Evolutionary conservation across 2,888 invertebrate genomes (phyloP).

Genomic region (Trissoscelio sp.): DNA sequence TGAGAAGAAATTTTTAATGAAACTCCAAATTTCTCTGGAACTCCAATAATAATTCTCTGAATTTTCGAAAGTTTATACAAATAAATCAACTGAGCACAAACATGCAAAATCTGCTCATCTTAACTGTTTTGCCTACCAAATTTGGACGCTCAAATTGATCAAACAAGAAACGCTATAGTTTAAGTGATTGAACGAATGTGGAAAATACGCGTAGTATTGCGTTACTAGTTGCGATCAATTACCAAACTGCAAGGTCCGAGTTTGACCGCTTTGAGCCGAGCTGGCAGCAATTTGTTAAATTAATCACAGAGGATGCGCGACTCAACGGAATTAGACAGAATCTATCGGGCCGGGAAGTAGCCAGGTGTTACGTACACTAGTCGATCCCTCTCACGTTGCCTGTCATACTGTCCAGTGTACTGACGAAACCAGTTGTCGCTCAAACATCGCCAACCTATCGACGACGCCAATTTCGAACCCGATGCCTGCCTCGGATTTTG

Average conservation of each 20-base stretch:
- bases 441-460: conserved; percentile 44
- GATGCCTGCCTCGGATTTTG: conserved; percentile 21
- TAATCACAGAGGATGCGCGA: conserved; percentile 76
- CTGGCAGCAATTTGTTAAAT: conserved; percentile 75
- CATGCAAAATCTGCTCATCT: neutral
- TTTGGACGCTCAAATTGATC: conserved; percentile 1
- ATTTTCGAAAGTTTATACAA: conserved; percentile 18
- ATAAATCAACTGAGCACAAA: neutral
- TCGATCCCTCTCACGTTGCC: conserved; percentile 27
- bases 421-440: conserved; percentile 56
- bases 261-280: conserved; percentile 68
- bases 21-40: too few species aligned
- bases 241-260: conserved; percentile 72
- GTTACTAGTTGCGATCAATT: conserved; percentile 72
- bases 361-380: conserved; percentile 62
- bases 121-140: conserved; percentile 24
- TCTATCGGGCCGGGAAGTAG: conserved; percentile 62
- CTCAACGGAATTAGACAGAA: conserved; percentile 68
- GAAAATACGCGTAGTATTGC: conserved; percentile 20
- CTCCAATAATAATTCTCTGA: too few species aligned
- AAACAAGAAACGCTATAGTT: conserved; percentile 6
- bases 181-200: conserved; percentile 36
- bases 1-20: too few species aligned
- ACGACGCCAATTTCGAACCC: conserved; percentile 37
- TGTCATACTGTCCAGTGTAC: conserved; percentile 33